Evolutionary conservation across 2,113 vertebrate genomes (phyloP), one percentile per base, ranked within the genome.

Genomic region (Calyptomena viridis): DNA sequence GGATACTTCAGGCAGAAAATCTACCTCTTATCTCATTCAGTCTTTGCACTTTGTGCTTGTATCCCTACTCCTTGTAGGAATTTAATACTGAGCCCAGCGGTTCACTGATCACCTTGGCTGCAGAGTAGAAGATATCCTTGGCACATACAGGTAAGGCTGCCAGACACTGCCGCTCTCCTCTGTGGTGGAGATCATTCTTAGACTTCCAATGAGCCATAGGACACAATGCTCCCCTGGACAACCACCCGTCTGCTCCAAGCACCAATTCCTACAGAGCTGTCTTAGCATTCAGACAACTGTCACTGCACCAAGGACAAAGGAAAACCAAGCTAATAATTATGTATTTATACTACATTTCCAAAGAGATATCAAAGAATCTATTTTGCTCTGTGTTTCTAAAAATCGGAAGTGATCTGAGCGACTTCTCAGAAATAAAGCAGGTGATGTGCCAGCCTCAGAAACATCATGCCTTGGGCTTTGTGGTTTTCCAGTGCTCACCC

Each of bases 1-100:
- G 30, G 30, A 87, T 74, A 52, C 50, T 93, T 75, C 63, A 77
- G 76, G 63, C 75, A 95, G 82, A 94, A 94, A 85, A 74, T 52
- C 46, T 31, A 24, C 14, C 47, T 85, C 46, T 67, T 39, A 44
- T 17, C 42, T 93, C 46, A 39, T 66, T 37, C 69, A n/a, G 55
- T 55, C 27, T 88, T 83, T 55, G 46, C 17, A n/a, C 30, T 96
- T 49, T 31, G 20, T 59, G 23, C 14, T 49, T 59, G 7, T 66
- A 47, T 67, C 59, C 55, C 46, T 35, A 23, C 13, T n/a, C n/a
- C 28, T 53, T 74, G 30, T 3, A 87, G 42, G 39, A 87, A 79
- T 76, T 93, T 49, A 59, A 76, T 24, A 74, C 13, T 35, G 27
- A 87, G 22, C 40, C 62, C 49, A 27, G 50, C 66, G 15, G 16